These are phyloP conservation scores for Xylota sylvarum DNA, from an alignment of 2,888 invertebrate genomes.

Conservation along the genomic window DNA sequence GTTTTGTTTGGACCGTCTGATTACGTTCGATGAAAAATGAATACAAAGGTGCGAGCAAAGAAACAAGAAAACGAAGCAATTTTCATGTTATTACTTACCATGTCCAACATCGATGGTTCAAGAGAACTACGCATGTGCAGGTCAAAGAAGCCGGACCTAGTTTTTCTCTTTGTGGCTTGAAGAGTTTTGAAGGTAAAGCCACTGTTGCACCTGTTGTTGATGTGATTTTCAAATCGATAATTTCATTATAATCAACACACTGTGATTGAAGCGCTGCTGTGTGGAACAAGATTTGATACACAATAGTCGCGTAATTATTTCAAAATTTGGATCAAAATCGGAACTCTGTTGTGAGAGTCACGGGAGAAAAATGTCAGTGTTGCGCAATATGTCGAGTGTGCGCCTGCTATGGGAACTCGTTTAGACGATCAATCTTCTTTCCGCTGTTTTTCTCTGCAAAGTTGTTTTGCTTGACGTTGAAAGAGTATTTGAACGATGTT, in stretches of 20 bases:
- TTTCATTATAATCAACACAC: constrained; percentile 18
- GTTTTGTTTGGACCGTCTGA: constrained; percentile 40
- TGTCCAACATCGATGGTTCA: constrained; percentile 2
- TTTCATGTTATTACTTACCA: constrained; percentile 19
- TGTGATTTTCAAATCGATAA: not conserved
- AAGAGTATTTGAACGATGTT: not conserved
- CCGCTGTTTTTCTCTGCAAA: not conserved
- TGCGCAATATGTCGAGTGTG: not conserved
- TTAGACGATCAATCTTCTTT: not conserved
- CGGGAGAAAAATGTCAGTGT: not conserved
- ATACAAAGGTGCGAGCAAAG: constrained; percentile 9
- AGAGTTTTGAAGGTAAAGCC: not conserved
- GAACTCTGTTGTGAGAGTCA: not conserved
- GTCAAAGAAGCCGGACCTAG: constrained; percentile 23
- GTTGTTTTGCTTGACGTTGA: not conserved
- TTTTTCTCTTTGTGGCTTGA: not conserved
- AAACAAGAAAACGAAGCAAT: constrained; percentile 38
- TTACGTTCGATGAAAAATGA: constrained; percentile 38
- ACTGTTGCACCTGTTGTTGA: constrained; percentile 12
- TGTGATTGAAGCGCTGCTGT: not conserved
- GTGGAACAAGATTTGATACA: not conserved
- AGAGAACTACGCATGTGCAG: constrained; percentile 5
- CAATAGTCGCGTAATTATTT: constrained; percentile 9
- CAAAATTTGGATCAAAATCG: constrained; percentile 3
- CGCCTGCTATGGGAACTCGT: not conserved